Evolutionary conservation across 2,888 invertebrate genomes (phyloP).

Genomic region (Drosophila atroscutellata): DNA sequence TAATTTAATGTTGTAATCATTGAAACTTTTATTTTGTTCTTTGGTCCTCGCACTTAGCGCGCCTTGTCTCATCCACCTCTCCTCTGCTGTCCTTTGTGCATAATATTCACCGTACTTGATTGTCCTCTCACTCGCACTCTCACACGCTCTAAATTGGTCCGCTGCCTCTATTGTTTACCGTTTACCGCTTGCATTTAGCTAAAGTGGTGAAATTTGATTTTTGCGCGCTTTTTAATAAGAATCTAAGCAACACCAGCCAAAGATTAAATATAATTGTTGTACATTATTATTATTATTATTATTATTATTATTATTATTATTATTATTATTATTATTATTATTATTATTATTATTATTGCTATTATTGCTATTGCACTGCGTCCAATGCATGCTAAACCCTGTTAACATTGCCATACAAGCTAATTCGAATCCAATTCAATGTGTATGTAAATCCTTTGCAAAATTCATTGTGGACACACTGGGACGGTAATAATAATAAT

Average conservation of each 20-base stretch:
- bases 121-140: slow-evolving; percentile 44
- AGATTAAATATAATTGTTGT: neutral
- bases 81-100: too few species aligned
- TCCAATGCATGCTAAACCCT: neutral
- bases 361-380: neutral
- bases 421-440: neutral
- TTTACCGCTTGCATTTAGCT: slow-evolving; percentile 51
- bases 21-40: slow-evolving; percentile 14
- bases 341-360: neutral
- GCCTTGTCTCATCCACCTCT: slow-evolving; percentile 59
- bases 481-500: neutral
- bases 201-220: neutral
- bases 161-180: slow-evolving; percentile 46
- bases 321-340: neutral
- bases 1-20: slow-evolving; percentile 31
- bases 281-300: too few species aligned
- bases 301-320: too few species aligned
- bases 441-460: neutral
- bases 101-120: slow-evolving; percentile 54
- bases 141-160: slow-evolving; percentile 48
- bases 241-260: slow-evolving; percentile 2
- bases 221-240: neutral
- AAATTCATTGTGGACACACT: neutral
- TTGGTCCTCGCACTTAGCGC: slow-evolving; percentile 49
- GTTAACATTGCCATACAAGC: neutral